Evolutionary conservation across 2,888 invertebrate genomes (phyloP).

Genomic region (Odontocolon sp.): DNA sequence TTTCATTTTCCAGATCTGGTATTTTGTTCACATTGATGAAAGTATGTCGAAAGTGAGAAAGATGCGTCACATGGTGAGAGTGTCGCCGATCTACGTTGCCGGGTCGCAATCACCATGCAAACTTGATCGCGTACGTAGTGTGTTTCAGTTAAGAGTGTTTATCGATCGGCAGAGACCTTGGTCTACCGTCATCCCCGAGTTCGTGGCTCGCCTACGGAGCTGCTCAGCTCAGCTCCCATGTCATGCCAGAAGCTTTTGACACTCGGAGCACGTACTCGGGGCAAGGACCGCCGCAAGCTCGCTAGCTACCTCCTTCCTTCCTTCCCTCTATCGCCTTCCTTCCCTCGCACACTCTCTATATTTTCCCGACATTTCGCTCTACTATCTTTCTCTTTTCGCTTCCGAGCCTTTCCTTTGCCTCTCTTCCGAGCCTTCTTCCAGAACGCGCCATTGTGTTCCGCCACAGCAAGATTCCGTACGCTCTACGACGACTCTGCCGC

Average conservation of each 20-base stretch:
- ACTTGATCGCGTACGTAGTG: constrained; percentile 55
- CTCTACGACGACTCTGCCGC: constrained; percentile 48
- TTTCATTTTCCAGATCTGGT: too few relatives aligned
- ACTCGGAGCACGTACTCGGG: constrained; percentile 80
- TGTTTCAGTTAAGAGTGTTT: constrained; percentile 66
- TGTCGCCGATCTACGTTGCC: constrained; percentile 21
- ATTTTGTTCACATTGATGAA: constrained; percentile 2
- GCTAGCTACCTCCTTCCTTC: constrained; percentile 63
- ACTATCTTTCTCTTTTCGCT: constrained; percentile 60
- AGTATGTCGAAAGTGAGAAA: constrained; percentile 24
- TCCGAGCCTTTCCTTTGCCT: constrained; percentile 21
- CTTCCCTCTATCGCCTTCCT: constrained; percentile 59
- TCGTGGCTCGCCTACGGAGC: constrained; percentile 71
- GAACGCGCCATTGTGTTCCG: constrained; percentile 77
- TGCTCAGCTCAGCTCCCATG: constrained; percentile 75
- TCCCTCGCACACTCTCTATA: constrained; percentile 52
- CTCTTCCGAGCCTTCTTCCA: constrained; percentile 64
- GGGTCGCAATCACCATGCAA: constrained; percentile 58
- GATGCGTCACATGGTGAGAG: not conserved
- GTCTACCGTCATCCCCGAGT: constrained; percentile 75
- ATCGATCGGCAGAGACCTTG: constrained; percentile 80
- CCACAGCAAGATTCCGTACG: constrained; percentile 64
- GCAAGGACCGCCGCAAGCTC: constrained; percentile 81
- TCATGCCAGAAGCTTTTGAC: constrained; percentile 78
- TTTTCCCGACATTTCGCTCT: constrained; percentile 44